Evolutionary conservation across 2,797 vertebrate genomes (phyloP).

Genomic region (Sebastes umbrosus): DNA sequence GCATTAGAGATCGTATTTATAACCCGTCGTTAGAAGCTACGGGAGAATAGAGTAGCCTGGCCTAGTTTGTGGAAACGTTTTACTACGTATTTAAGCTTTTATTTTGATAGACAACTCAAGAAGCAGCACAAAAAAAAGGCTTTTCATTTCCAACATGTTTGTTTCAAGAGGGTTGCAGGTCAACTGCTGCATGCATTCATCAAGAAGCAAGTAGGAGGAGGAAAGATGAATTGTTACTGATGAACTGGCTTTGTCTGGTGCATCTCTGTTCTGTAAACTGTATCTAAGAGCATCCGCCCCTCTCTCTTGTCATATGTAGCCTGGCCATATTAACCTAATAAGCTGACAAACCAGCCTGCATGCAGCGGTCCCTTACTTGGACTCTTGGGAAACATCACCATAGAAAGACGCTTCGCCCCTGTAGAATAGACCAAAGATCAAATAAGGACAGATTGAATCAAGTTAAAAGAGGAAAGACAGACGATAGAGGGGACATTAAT

Average conservation of each 20-base stretch:
- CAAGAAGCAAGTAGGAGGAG: slow-evolving; percentile 14
- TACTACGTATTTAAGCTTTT: slow-evolving; percentile 1
- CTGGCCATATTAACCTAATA: not conserved
- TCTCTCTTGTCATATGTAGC: slow-evolving; percentile 4
- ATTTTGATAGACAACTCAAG: slow-evolving; percentile 8
- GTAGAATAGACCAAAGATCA: slow-evolving; percentile 60
- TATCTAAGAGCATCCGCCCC: slow-evolving; percentile 5
- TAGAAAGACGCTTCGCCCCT: slow-evolving; percentile 77
- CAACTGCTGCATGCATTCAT: slow-evolving; percentile 37
- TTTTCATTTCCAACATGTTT: slow-evolving; percentile 7
- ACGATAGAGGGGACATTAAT: not conserved
- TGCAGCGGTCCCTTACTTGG: slow-evolving; percentile 82
- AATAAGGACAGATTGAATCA: not conserved
- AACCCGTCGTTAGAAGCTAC: slow-evolving; percentile 28
- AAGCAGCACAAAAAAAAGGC: not conserved
- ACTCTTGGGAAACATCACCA: slow-evolving; percentile 75
- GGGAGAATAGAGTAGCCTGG: not conserved
- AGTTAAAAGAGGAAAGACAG: slow-evolving; percentile 3
- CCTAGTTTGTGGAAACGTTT: not conserved
- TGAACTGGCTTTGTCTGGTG: slow-evolving; percentile 7
- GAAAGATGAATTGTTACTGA: slow-evolving; percentile 25
- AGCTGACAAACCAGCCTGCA: slow-evolving; percentile 43
- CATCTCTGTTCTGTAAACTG: slow-evolving; percentile 18
- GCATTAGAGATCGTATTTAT: slow-evolving; percentile 44
- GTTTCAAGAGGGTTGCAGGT: not conserved